Evolutionary conservation across 2,113 vertebrate genomes (phyloP), one percentile per base, ranked within the genome.

Genomic region (Sciurus niger): DNA sequence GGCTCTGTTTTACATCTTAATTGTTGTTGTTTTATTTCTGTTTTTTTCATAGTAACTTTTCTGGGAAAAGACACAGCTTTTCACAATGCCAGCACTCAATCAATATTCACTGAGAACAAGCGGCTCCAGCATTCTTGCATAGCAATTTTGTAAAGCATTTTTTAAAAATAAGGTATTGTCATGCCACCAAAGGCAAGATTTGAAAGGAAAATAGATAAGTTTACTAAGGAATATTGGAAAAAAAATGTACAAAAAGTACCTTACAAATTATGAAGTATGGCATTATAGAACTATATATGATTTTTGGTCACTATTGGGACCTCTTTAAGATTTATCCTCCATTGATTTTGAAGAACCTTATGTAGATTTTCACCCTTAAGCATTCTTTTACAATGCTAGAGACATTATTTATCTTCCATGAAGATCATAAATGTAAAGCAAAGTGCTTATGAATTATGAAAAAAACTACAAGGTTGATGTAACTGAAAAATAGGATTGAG

Each of bases 1-100:
- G 74, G 30, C 46, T 85, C 28, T 90, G 43, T 92, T 96, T 97
- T 89, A 70, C 55, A 70, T 85, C 84, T 95, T 94, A 96, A 96
- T 96, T 95, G 89, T 68, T 93, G 25, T 65, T 93, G 32, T 76
- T 86, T 83, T 74, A 89, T 93, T 96, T 84, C 24, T 72, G 18
- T 67, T 93, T 90, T 77, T 91, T 84, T 55, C 43, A 95, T n/a
- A 48, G 51, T 87, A 86, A 65, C 30, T 90, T 97, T 89, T 94
- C 82, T 96, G 89, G 55, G 78, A 86, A 93, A 90, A 97, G 83
- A 58, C 43, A 91, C 20, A 82, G 48, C 10, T 84, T 92, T 96
- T 76, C 46, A 87, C 76, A 78, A 86, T 37, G 89, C 9, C 68
- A 20, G 2, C 14, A 22, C 28, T 84, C 93, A 90, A 85, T 93